A percentile compares a stretch with the other conserved stretches of the same genome.
Conservation (phyloP, 2,888 invertebrate genomes). For the Chrysina gloriosa region DNA sequence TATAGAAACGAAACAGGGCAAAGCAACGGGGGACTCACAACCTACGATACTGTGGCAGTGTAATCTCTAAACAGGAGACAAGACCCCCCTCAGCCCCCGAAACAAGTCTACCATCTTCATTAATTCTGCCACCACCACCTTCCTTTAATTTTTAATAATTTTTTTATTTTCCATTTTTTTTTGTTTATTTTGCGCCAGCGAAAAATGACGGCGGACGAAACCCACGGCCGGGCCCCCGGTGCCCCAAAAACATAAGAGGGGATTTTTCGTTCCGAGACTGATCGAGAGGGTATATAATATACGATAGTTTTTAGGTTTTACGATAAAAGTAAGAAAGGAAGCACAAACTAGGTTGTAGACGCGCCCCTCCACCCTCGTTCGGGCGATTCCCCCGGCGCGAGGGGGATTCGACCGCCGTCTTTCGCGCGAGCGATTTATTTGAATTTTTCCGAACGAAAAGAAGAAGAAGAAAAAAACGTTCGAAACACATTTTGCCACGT, state of each 20-base stretch:
- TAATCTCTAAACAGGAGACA: slow-evolving; percentile 80
- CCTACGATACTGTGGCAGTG: slow-evolving; percentile 99
- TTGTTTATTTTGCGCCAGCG: slow-evolving; percentile 3
- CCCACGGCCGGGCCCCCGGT: too few species aligned
- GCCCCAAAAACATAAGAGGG: too few species aligned
- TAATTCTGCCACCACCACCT: background rate
- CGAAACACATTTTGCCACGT: slow-evolving; percentile 61
- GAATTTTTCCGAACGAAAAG: slow-evolving; percentile 7
- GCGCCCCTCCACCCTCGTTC: background rate
- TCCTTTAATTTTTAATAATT: slow-evolving; percentile 17
- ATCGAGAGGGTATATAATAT: too few species aligned
- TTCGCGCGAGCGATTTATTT: background rate
- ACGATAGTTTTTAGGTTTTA: slow-evolving; percentile 12
- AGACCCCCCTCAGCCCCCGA: background rate
- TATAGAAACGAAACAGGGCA: slow-evolving; percentile 89
- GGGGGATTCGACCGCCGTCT: too few species aligned
- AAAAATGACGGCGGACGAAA: background rate
- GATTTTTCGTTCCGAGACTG: slow-evolving; percentile 22
- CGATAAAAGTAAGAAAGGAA: too few species aligned
- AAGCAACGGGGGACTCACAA: slow-evolving; percentile 92
- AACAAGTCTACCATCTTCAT: too few species aligned
- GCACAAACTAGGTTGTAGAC: background rate
- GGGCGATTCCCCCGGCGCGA: too few species aligned
- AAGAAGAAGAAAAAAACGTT: slow-evolving; percentile 43
- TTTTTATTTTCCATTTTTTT: background rate